Evolutionary conservation across 2,113 vertebrate genomes (phyloP).

Genomic region (Hystrix cristata): DNA sequence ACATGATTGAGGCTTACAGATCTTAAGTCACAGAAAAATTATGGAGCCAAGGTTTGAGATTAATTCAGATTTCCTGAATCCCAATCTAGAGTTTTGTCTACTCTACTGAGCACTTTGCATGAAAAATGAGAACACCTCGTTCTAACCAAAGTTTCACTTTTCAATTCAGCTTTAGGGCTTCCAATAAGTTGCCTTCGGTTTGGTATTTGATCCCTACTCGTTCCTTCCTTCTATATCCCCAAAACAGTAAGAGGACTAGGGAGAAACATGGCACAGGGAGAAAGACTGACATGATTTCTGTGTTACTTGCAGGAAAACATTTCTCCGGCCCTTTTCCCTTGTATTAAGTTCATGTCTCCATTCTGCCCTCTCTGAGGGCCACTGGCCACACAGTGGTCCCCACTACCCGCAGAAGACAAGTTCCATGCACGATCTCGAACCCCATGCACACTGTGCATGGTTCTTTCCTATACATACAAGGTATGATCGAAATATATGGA

Average conservation of each 20-base stretch:
- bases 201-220: neutral
- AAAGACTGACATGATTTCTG: slow-evolving; percentile 53
- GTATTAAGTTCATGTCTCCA: slow-evolving; percentile 81
- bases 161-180: neutral
- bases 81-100: neutral
- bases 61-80: neutral
- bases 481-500: neutral
- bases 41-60: neutral
- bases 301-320: slow-evolving; percentile 25
- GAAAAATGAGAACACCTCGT: neutral
- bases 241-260: neutral
- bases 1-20: neutral
- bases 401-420: neutral
- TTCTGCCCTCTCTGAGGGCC: slow-evolving; percentile 74
- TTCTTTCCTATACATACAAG: neutral
- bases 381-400: slow-evolving; percentile 57
- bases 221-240: neutral
- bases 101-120: neutral
- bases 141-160: neutral
- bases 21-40: accelerated
- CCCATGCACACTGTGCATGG: neutral
- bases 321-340: slow-evolving; percentile 78
- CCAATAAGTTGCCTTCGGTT: neutral
- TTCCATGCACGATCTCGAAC: neutral
- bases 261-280: neutral